phyloP scores from a whole-genome alignment of 2,888 invertebrate species.

The Caenorhabditis angaria region DNA sequence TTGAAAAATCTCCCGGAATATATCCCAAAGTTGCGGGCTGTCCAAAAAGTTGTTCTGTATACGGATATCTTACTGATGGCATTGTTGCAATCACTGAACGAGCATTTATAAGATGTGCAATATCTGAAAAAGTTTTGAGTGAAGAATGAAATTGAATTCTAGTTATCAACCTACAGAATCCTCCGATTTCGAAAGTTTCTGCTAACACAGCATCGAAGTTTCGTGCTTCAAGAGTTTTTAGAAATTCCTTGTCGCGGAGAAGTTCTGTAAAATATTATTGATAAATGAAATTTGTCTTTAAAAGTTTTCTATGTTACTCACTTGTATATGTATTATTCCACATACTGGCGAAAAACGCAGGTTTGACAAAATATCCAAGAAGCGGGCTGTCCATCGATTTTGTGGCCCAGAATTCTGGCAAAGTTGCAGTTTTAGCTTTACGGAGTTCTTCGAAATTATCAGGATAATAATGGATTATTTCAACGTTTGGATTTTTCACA shows the following conservation, averaged over 20 bases:
- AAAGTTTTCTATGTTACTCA: neutral
- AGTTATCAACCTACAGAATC: slow-evolving; percentile 14
- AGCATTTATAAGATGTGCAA: slow-evolving; percentile 17
- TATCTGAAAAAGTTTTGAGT: slow-evolving; percentile 8
- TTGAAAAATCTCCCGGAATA: slow-evolving; percentile 16
- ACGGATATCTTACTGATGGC: slow-evolving; percentile 7
- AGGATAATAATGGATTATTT: slow-evolving; percentile 29
- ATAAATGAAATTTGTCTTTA: neutral
- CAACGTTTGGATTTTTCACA: slow-evolving; percentile 18
- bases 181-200: slow-evolving; percentile 17
- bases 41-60: slow-evolving; percentile 21
- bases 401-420: slow-evolving; percentile 25
- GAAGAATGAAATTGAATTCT: neutral
- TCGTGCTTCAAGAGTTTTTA: slow-evolving; percentile 14
- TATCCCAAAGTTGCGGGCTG: slow-evolving; percentile 14
- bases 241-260: slow-evolving; percentile 16
- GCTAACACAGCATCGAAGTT: slow-evolving; percentile 27
- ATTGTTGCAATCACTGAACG: neutral
- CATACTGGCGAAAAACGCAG: neutral
- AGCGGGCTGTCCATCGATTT: slow-evolving; percentile 12
- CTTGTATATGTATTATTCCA: neutral
- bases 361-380: neutral
- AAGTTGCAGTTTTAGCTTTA: slow-evolving; percentile 15
- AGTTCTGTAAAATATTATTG: slow-evolving; percentile 16
- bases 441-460: slow-evolving; percentile 19